A percentile compares a stretch with the other conserved stretches of the same genome.
Evolutionary conservation across 2,888 invertebrate species (phyloP).

Genomic region (Hoplodrina blanda): DNA sequence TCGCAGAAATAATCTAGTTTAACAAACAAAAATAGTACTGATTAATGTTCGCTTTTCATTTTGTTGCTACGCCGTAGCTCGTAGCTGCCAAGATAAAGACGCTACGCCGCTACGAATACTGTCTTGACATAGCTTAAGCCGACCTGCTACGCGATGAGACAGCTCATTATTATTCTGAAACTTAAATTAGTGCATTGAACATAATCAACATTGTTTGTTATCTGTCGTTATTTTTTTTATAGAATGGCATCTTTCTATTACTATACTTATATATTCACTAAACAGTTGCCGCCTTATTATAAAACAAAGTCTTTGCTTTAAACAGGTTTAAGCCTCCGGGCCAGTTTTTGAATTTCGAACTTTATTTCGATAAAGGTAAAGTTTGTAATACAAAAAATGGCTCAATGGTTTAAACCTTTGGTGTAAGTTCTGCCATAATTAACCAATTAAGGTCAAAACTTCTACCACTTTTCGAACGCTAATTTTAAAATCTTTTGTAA

Average conservation of each 20-base stretch:
- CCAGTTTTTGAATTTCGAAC: too few relatives aligned
- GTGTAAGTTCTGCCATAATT: too few relatives aligned
- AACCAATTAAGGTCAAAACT: neutral
- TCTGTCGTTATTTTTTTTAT: neutral
- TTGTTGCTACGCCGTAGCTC: slow-evolving; percentile 34
- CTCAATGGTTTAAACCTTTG: too few relatives aligned
- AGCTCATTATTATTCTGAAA: slow-evolving; percentile 22
- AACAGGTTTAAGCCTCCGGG: too few relatives aligned
- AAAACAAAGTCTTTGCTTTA: too few relatives aligned
- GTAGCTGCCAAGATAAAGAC: slow-evolving; percentile 12
- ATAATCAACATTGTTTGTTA: slow-evolving; percentile 3
- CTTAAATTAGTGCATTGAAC: slow-evolving; percentile 7
- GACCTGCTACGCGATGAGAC: slow-evolving; percentile 21
- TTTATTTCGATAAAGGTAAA: too few relatives aligned
- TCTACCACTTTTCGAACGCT: neutral
- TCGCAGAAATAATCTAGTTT: too few relatives aligned
- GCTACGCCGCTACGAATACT: slow-evolving; percentile 27
- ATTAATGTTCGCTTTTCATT: neutral
- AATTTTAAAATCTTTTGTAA: too few relatives aligned
- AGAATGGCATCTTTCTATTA: neutral
- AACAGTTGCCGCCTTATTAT: too few relatives aligned
- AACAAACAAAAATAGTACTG: too few relatives aligned
- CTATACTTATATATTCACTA: too few relatives aligned
- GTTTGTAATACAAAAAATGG: too few relatives aligned
- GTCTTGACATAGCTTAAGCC: slow-evolving; percentile 3